Percentiles rank a stretch among this genome's conserved stretches.
Conservation (phyloP, 2,113 vertebrate genomes). For the Bucco capensis region DNA sequence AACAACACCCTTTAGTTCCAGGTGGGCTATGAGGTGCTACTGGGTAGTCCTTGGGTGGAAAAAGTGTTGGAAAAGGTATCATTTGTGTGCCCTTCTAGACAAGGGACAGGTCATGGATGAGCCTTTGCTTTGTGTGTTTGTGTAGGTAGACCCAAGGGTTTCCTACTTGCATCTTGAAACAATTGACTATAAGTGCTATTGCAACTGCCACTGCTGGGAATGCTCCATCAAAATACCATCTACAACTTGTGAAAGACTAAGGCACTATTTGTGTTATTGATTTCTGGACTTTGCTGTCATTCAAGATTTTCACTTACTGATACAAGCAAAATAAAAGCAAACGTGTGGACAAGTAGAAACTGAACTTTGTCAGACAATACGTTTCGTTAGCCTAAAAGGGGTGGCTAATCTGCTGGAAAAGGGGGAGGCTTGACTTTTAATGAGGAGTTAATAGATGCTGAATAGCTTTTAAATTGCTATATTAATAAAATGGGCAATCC, state of each 20-base stretch:
- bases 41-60: not conserved
- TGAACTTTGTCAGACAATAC: no score
- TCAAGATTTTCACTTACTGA: not conserved
- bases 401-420: not conserved
- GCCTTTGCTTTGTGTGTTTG: accelerated
- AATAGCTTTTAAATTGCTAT: slow-evolving; percentile 13
- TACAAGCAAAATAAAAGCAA: not conserved
- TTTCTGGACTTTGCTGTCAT: not conserved
- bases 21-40: not conserved
- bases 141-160: not conserved
- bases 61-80: not conserved
- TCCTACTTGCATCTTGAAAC: not conserved
- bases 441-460: slow-evolving; percentile 19
- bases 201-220: not conserved
- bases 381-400: no score
- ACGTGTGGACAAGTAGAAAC: not conserved
- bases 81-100: not conserved
- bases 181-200: accelerated
- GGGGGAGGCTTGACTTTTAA: slow-evolving; percentile 12
- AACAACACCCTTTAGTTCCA: accelerated
- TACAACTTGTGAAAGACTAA: accelerated
- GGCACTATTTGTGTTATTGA: not conserved
- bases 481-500: slow-evolving; percentile 22
- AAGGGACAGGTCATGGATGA: not conserved
- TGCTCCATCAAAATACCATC: not conserved